These are phyloP conservation scores for Ariopsis seemanni DNA, from an alignment of 2,113 vertebrate species.

Conservation along the genomic window DNA sequence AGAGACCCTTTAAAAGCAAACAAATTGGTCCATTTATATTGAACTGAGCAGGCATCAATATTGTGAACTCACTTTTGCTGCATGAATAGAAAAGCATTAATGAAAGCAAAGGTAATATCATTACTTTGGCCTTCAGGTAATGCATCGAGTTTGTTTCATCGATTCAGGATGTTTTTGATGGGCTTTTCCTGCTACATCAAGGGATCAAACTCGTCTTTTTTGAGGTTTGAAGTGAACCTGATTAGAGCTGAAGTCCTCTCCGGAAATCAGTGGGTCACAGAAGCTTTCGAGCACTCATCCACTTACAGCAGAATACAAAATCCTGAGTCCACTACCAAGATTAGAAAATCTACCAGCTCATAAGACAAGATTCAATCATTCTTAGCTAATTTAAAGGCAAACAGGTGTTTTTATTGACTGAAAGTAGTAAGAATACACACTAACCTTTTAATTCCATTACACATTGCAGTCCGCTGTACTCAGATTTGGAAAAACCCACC, in stretches of 20 bases:
- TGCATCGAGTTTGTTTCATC: not conserved
- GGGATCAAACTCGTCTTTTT: not conserved
- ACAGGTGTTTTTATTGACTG: not conserved
- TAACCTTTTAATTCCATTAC: not conserved
- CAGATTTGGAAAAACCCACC: not conserved
- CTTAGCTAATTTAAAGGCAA: not conserved
- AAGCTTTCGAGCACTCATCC: not conserved
- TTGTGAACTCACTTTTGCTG: not conserved
- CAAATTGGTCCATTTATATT: not conserved
- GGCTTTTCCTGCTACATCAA: not conserved
- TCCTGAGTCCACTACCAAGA: not conserved
- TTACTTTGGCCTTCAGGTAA: not conserved
- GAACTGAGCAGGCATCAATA: not conserved
- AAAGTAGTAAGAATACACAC: not conserved
- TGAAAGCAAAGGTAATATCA: not conserved
- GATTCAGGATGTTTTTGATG: not conserved
- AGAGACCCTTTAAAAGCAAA: not conserved
- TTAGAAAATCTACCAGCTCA: not conserved
- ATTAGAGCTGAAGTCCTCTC: not conserved
- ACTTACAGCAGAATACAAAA: not conserved
- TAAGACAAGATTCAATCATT: not conserved
- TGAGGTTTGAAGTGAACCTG: not conserved
- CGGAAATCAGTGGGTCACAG: constrained; percentile 1
- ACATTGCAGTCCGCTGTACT: not conserved
- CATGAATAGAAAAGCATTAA: not conserved